Conservation (phyloP, 2,888 invertebrate species). For the Panopea generosa region DNA sequence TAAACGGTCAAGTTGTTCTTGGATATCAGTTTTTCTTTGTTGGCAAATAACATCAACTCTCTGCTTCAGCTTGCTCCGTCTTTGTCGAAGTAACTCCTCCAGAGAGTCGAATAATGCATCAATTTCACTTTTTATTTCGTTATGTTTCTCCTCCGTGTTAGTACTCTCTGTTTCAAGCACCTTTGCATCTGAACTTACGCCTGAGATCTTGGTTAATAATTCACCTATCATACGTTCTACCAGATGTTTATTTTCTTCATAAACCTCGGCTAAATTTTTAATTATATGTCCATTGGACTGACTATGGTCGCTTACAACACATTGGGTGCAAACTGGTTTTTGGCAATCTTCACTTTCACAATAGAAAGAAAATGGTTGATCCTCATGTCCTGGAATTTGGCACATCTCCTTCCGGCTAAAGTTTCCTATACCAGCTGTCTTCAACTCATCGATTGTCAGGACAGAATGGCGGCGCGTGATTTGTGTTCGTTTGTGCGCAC, state of each 20-base stretch:
- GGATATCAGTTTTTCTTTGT: constrained; percentile 48
- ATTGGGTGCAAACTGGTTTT: constrained; percentile 67
- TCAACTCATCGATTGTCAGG: constrained; percentile 59
- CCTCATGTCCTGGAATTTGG: constrained; percentile 64
- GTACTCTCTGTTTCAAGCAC: constrained; percentile 46
- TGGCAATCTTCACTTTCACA: constrained; percentile 64
- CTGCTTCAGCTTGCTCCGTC: constrained; percentile 63
- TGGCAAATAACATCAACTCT: constrained; percentile 62
- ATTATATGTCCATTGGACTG: constrained; percentile 65
- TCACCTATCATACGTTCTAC: constrained; percentile 65
- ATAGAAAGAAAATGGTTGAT: constrained; percentile 69
- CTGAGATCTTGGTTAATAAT: constrained; percentile 60
- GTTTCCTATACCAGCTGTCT: constrained; percentile 60
- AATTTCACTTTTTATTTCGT: constrained; percentile 55
- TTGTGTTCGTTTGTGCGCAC: constrained; percentile 68
- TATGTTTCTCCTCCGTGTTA: constrained; percentile 52
- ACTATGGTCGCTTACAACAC: constrained; percentile 66
- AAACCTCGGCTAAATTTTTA: constrained; percentile 64
- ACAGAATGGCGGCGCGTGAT: constrained; percentile 66
- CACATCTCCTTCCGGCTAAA: constrained; percentile 69
- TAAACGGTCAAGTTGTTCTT: constrained; percentile 42
- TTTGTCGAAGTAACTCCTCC: constrained; percentile 47
- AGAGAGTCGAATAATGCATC: constrained; percentile 62
- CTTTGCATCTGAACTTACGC: constrained; percentile 63
- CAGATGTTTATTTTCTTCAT: constrained; percentile 64